Conservation (phyloP, 2,888 invertebrate species). For the Formica aserva region DNA sequence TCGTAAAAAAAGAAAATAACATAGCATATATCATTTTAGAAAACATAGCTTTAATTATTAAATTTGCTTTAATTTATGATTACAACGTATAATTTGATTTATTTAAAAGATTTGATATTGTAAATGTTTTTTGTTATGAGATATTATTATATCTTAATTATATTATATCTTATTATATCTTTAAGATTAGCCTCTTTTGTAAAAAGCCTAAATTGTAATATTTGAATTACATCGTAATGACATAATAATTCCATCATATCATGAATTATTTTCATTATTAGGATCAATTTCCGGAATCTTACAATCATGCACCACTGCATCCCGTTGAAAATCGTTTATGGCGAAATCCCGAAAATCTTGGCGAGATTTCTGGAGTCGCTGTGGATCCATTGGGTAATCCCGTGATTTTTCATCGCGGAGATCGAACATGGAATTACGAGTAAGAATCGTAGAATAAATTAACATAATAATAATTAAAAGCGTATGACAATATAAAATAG, state of each 20-base stretch:
- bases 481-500: neutral
- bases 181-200: neutral
- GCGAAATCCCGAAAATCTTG: slow-evolving; percentile 87
- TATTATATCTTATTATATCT: neutral
- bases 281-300: slow-evolving; percentile 12
- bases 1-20: neutral
- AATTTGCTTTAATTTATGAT: neutral
- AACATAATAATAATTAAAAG: slow-evolving; percentile 2
- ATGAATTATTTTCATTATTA: neutral
- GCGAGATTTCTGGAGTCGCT: slow-evolving; percentile 95
- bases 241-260: neutral
- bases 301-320: slow-evolving; percentile 1
- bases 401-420: slow-evolving; percentile 94
- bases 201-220: neutral
- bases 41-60: no score
- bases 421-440: slow-evolving; percentile 92
- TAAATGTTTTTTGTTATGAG: neutral
- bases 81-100: neutral
- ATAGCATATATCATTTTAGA: neutral
- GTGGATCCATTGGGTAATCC: slow-evolving; percentile 93
- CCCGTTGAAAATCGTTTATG: slow-evolving; percentile 77
- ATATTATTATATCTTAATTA: no score
- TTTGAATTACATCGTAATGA: neutral
- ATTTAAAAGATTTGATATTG: neutral
- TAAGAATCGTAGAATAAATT: slow-evolving; percentile 82